phyloP scores from a whole-genome alignment of 1,140 invertebrate species.

The Bradysia coprophila region DNA sequence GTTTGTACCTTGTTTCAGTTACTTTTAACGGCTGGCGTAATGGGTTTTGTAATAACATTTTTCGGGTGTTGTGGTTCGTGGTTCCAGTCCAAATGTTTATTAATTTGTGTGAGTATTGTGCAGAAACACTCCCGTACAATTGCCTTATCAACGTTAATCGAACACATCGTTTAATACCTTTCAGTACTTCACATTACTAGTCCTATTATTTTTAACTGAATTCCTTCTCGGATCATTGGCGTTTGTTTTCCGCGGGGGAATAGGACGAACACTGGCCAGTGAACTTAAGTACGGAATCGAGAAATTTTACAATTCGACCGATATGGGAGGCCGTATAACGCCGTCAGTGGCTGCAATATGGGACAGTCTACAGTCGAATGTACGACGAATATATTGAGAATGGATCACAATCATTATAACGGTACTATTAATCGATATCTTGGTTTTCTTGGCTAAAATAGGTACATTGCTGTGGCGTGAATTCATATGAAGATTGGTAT shows the following conservation, averaged over 20 bases:
- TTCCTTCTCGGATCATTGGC: conserved; percentile 56
- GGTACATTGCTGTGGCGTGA: conserved; percentile 74
- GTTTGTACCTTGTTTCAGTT: too few species aligned
- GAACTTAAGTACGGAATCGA: conserved; percentile 50
- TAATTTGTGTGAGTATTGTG: conserved; percentile 42
- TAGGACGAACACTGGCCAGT: conserved; percentile 38
- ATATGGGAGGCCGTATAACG: conserved; percentile 28
- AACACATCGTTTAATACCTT: conserved; percentile 10
- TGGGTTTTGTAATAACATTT: conserved; percentile 54
- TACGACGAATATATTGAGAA: conserved; percentile 21
- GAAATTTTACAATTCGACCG: conserved; percentile 43
- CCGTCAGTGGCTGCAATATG: conserved; percentile 45
- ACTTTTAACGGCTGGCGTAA: conserved; percentile 42
- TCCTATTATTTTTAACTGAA: conserved; percentile 59
- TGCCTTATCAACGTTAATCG: neutral
- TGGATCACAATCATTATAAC: neutral
- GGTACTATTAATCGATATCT: neutral
- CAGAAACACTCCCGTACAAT: neutral
- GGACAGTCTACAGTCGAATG: conserved; percentile 52
- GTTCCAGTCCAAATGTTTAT: conserved; percentile 57
- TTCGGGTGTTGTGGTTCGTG: conserved; percentile 66
- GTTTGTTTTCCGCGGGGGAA: conserved; percentile 53
- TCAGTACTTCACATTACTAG: conserved; percentile 70
- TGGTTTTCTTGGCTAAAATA: too few species aligned
- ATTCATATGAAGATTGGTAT: conserved; percentile 67